Percentiles rank a stretch among this genome's conserved stretches.
Conservation (phyloP, 2,888 invertebrate genomes). For the Zaprionus obscuricornis region DNA sequence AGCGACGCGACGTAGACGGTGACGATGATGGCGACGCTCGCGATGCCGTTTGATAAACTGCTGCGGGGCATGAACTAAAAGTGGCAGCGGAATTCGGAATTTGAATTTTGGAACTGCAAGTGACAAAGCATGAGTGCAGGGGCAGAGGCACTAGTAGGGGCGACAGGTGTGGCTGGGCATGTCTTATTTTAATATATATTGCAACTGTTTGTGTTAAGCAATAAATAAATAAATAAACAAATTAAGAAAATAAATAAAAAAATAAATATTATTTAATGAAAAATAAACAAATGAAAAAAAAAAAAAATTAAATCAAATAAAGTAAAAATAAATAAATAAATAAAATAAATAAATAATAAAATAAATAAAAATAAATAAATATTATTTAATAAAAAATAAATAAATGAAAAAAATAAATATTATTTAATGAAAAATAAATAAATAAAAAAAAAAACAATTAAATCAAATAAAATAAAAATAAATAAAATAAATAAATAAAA, state of each 20-base stretch:
- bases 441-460: neutral
- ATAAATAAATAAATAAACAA: no score
- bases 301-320: neutral
- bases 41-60: slow-evolving; percentile 58
- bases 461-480: neutral
- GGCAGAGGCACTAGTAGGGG: neutral
- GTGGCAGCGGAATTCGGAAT: slow-evolving; percentile 7
- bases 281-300: neutral
- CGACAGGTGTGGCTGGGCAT: slow-evolving; percentile 10
- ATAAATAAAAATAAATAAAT: neutral
- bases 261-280: no score
- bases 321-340: neutral
- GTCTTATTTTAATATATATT: no score
- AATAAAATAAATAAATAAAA: neutral
- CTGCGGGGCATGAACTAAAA: slow-evolving; percentile 46
- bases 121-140: slow-evolving; percentile 22
- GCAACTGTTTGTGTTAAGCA: no score
- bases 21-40: no score
- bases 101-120: slow-evolving; percentile 4
- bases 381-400: neutral
- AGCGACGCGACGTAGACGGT: slow-evolving; percentile 43
- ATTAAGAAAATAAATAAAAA: no score
- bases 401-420: no score
- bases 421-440: neutral
- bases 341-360: neutral